phyloP scores from a whole-genome alignment of 2,113 vertebrate species.

The Catharus fuscescens region DNA sequence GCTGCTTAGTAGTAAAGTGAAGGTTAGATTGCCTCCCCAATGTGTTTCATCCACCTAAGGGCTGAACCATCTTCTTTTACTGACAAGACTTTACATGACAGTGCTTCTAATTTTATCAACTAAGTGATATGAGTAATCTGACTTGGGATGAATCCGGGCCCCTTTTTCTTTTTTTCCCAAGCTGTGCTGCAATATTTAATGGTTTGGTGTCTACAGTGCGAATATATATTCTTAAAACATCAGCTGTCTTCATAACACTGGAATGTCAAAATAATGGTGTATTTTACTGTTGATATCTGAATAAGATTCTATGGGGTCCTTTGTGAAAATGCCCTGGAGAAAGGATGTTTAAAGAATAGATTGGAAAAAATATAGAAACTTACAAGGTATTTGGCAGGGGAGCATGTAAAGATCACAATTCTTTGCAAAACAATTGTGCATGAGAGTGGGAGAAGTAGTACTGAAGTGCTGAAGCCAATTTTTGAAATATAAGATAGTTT shows the following conservation, averaged over 20 bases:
- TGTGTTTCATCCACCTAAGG: neutral
- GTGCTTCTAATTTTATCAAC: conserved; percentile 19
- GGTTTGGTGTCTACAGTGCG: neutral
- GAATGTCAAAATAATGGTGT: conserved; percentile 56
- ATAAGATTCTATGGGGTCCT: neutral
- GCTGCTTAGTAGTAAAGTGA: neutral
- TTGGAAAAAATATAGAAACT: conserved; percentile 55
- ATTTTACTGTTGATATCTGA: conserved; percentile 33
- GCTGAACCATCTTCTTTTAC: neutral
- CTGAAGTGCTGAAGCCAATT: conserved; percentile 45
- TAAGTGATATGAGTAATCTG: neutral
- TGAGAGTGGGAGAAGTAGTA: conserved; percentile 4
- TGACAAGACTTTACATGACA: neutral
- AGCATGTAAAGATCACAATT: conserved; percentile 63
- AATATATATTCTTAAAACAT: conserved; percentile 28
- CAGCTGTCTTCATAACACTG: conserved; percentile 4
- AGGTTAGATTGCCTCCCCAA: neutral
- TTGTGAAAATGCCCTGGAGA: conserved; percentile 61
- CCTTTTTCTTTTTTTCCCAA: neutral
- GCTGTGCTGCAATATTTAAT: neutral
- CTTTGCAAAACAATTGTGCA: conserved; percentile 49
- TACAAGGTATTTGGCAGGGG: conserved; percentile 53
- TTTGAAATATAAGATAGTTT: conserved; percentile 41
- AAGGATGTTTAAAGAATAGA: conserved; percentile 55
- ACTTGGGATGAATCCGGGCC: neutral